Evolutionary conservation across 2,888 invertebrate species (phyloP).

Genomic region (Panzeria rudis): DNA sequence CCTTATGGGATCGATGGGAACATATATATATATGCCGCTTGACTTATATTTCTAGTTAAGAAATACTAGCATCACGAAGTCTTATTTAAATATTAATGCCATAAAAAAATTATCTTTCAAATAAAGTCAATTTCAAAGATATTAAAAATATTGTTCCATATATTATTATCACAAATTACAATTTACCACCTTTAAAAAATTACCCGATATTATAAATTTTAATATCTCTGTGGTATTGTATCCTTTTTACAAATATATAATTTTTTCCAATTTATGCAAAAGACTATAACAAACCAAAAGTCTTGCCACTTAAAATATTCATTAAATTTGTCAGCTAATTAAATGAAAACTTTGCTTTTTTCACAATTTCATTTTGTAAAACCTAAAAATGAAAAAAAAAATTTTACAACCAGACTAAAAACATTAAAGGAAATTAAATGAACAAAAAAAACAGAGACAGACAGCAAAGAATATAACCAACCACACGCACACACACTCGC

Average conservation of each 20-base stretch:
- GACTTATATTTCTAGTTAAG: no score
- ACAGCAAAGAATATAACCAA: no score
- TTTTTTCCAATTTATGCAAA: neutral
- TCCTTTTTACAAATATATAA: neutral
- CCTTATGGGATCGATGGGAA: no score
- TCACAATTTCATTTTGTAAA: constrained; percentile 14
- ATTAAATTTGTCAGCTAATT: constrained; percentile 62
- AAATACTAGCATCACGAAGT: no score
- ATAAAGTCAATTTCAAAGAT: no score
- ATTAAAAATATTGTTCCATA: no score
- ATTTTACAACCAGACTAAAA: neutral
- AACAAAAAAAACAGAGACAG: constrained; percentile 20
- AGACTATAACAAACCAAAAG: neutral
- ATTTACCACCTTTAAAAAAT: neutral
- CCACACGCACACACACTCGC: neutral
- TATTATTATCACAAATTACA: no score
- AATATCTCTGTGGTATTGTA: neutral
- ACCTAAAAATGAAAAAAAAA: neutral
- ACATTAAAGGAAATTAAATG: constrained; percentile 16
- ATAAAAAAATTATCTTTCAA: no score
- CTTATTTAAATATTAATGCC: no score
- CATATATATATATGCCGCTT: no score
- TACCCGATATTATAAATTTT: neutral
- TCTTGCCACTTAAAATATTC: constrained; percentile 49
- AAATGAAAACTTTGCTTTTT: constrained; percentile 40